Evolutionary conservation across 92 coral and sea anemone species (phyloP), one percentile per base, ranked within the genome.

Genomic region (Porites evermanni): DNA sequence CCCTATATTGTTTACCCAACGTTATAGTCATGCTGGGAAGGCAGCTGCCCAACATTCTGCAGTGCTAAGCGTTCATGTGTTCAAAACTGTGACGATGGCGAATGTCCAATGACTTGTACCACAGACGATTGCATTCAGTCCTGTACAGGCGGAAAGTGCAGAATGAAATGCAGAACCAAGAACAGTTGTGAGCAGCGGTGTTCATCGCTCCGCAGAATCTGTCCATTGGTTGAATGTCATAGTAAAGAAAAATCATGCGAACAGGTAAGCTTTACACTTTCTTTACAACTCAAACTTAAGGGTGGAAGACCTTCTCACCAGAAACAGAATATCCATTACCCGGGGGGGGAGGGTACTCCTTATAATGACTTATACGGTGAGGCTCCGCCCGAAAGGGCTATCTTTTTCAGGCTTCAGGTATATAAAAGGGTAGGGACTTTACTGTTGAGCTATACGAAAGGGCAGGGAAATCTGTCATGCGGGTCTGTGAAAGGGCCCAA

Each of bases 171-270:
- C 56, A 63, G 70, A 74, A 73, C 87, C 17, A 63, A 4, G 0
- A 50, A 83, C 51, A n/a, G 50, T 64, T 83, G 87, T 24, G 73
- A 10, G 8, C 87, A 83, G 29, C 14, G 26, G 20, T 83, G 87
- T 24, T 23, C 73, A 17, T 51, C 87, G 5, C 71, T 26, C 16
- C 26, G 23, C 77, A 71, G 50, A 53, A 66, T 47, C 0, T 83
- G 87, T 16, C 87, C 80, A 2, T 50, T 83, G 80, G 64, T 83
- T 4, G 64, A 64, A 61, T 83, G 87, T 21, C 51, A 52, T 26
- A 83, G 87, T 53, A 83, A 73, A 74, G 64, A 74, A 24, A 47
- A 64, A 26, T 83, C 87, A 13, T 83, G 87, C 52, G 60, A 17
- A 64, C 87, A 83, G 87, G 87, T 83, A 2, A 83, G 69, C 8